Percentiles rank a stretch among this genome's conserved stretches.
Conservation (phyloP, 2,888 invertebrate genomes). For the Vannuccia rotundouncinata region DNA sequence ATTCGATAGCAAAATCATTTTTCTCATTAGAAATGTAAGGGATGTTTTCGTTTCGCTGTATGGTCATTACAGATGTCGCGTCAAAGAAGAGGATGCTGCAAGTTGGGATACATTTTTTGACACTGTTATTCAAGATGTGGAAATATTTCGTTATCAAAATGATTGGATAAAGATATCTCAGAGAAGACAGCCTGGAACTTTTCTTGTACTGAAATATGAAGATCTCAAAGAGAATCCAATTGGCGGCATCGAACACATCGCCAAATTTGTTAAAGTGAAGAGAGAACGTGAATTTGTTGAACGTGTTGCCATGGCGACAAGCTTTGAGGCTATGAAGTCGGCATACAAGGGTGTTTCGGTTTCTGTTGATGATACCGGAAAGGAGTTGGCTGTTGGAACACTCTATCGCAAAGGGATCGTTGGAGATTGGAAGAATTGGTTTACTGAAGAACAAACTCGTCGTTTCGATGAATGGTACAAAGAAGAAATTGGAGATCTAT, state of each 20-base stretch:
- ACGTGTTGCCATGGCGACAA: neutral
- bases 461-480: neutral
- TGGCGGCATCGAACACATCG: neutral
- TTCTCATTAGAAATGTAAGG: neutral
- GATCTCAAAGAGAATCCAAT: neutral
- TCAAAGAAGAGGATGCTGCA: neutral
- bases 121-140: neutral
- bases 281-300: too few relatives aligned
- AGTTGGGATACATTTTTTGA: neutral
- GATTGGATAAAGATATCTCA: neutral
- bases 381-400: neutral
- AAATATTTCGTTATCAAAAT: neutral
- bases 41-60: constrained; percentile 4
- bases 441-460: neutral
- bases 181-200: neutral
- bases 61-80: neutral
- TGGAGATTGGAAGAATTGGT: constrained; percentile 3
- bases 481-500: neutral
- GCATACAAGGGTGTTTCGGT: neutral
- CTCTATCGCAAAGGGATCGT: neutral
- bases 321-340: neutral
- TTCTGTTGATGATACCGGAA: neutral
- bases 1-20: neutral
- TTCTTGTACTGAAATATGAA: neutral
- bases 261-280: neutral